phyloP scores from a whole-genome alignment of 2,888 invertebrate genomes.

The Hypercompe scribonia region DNA sequence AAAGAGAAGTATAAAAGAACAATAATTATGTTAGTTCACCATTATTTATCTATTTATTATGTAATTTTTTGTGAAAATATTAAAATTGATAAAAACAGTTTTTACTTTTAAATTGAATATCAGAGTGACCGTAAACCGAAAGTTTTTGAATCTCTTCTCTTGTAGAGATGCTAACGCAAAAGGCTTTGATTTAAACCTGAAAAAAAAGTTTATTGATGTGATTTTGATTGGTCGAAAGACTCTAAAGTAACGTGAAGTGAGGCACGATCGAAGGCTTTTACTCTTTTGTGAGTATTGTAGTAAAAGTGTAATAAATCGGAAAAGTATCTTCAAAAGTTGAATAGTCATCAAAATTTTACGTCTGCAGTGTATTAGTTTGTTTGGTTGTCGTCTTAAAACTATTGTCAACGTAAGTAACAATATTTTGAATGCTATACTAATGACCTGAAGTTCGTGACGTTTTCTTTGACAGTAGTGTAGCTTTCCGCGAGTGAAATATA shows the following conservation, averaged over 20 bases:
- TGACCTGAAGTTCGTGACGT: constrained; percentile 39
- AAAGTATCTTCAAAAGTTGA: background rate
- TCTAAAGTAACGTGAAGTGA: constrained; percentile 7
- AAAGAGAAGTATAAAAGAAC: too few species aligned
- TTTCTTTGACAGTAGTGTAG: constrained; percentile 38
- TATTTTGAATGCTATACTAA: background rate
- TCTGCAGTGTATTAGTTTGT: background rate
- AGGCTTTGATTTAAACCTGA: background rate
- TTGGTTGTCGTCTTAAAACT: background rate
- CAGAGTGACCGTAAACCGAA: too few species aligned
- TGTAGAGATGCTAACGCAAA: background rate
- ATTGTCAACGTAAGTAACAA: constrained; percentile 15
- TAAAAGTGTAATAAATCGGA: background rate
- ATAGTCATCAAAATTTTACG: background rate
- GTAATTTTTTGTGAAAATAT: too few species aligned
- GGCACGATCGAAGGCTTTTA: constrained; percentile 2
- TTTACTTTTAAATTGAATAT: too few species aligned
- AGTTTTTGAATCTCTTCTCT: background rate
- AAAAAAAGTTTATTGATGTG: background rate
- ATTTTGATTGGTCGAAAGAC: background rate
- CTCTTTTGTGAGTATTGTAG: constrained; percentile 17
- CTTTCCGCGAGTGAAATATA: constrained; percentile 35
- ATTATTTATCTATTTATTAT: too few species aligned
- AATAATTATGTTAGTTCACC: too few species aligned
- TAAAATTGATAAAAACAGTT: too few species aligned